These are phyloP conservation scores for Idaea dimidiata DNA, from an alignment of 2,888 invertebrate species.

Conservation along the genomic window DNA sequence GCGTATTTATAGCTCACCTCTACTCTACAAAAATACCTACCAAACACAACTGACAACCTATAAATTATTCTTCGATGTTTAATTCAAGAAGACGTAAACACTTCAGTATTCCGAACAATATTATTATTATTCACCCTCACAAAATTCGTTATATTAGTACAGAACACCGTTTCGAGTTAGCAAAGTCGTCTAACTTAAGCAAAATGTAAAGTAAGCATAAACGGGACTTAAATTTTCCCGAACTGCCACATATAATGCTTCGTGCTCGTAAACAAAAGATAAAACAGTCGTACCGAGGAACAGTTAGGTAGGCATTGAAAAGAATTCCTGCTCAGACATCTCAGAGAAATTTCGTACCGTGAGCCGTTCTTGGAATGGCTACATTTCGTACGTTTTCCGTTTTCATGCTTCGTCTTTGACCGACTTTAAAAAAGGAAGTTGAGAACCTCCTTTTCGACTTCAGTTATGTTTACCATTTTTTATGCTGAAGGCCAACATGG, in stretches of 20 bases:
- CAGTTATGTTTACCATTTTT: too few relatives aligned
- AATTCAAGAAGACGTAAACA: constrained; percentile 6
- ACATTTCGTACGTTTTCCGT: constrained; percentile 1
- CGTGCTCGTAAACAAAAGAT: constrained; percentile 46
- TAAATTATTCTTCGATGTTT: constrained; percentile 5
- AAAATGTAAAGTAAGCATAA: constrained; percentile 48
- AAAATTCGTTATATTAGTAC: constrained; percentile 16
- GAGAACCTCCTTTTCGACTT: too few relatives aligned
- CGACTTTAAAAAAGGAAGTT: too few relatives aligned
- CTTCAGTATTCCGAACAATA: constrained; percentile 9
- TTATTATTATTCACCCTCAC: constrained; percentile 12
- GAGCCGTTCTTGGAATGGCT: constrained; percentile 5
- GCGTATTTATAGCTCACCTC: too few relatives aligned
- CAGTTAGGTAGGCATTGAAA: constrained; percentile 18
- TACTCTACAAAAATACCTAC: too few relatives aligned
- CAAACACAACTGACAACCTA: not conserved
- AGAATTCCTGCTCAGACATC: constrained; percentile 14
- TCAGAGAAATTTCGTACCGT: not conserved
- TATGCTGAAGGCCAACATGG: too few relatives aligned
- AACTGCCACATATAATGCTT: constrained; percentile 47
- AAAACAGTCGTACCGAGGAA: constrained; percentile 34
- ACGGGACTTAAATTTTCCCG: constrained; percentile 43
- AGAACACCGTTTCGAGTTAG: constrained; percentile 11
- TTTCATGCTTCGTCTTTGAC: not conserved
- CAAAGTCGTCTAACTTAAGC: constrained; percentile 27